Percentiles rank a stretch among this genome's conserved stretches.
Evolutionary conservation across 2,113 vertebrate species (phyloP).

Genomic region (Mesitornis unicolor): DNA sequence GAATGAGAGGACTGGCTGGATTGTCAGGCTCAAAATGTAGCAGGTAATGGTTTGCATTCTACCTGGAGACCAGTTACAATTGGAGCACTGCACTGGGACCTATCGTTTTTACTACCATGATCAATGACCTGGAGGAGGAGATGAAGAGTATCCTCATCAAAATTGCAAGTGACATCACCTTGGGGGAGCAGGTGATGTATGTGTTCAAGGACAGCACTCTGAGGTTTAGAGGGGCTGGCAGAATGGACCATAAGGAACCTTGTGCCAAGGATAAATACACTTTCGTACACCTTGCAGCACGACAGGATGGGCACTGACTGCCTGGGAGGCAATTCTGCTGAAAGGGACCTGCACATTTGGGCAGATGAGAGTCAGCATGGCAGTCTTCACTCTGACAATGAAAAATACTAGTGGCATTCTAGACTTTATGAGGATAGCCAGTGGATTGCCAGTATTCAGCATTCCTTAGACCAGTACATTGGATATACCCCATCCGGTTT

Average conservation of each 20-base stretch:
- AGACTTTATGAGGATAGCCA: not conserved
- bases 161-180: not conserved
- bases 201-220: not conserved
- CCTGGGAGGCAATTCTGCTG: not conserved
- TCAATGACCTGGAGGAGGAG: not conserved
- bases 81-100: not conserved
- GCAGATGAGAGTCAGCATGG: rapidly evolving
- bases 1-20: not conserved
- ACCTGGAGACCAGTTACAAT: not conserved
- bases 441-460: not conserved
- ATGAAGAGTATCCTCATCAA: not conserved
- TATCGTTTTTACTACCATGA: not conserved
- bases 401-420: not conserved
- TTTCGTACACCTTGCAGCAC: not conserved
- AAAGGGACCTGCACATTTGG: not conserved
- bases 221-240: not conserved
- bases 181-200: rapidly evolving
- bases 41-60: not conserved
- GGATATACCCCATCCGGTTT: not conserved
- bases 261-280: rapidly evolving
- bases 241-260: not conserved
- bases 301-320: not conserved
- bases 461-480: not conserved
- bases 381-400: not conserved
- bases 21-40: not conserved